Conservation (phyloP, 2,888 invertebrate genomes). For the Lasius fuliginosus region DNA sequence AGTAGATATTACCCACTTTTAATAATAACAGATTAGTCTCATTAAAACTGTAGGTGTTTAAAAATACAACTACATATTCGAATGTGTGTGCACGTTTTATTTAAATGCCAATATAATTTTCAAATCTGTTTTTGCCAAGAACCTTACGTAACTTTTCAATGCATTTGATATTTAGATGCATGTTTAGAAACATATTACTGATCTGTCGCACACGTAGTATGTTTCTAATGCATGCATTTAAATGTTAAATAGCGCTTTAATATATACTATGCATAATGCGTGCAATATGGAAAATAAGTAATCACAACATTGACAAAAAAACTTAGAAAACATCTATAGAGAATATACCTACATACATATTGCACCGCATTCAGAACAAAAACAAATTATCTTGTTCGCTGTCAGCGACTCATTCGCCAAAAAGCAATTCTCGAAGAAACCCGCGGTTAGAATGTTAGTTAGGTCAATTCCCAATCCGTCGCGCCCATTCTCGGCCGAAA, state of each 20-base stretch:
- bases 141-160: background rate
- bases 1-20: background rate
- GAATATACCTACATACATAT: background rate
- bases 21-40: background rate
- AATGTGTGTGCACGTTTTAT: background rate
- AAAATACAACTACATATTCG: background rate
- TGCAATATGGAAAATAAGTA: background rate
- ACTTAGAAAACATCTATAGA: background rate
- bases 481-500: conserved; percentile 37
- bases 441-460: background rate
- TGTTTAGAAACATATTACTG: background rate
- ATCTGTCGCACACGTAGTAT: background rate
- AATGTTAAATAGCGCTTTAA: conserved; percentile 7
- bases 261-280: background rate
- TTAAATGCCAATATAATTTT: background rate
- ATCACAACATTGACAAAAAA: background rate
- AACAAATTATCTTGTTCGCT: background rate
- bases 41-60: background rate
- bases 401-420: conserved; percentile 10
- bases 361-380: background rate
- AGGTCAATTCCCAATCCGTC: conserved; percentile 34
- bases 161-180: conserved; percentile 9
- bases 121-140: background rate
- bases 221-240: background rate
- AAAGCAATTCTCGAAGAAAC: conserved; percentile 9